These are phyloP conservation scores for Microvelia longipes DNA, from an alignment of 1,140 invertebrate genomes.

Conservation along the genomic window DNA sequence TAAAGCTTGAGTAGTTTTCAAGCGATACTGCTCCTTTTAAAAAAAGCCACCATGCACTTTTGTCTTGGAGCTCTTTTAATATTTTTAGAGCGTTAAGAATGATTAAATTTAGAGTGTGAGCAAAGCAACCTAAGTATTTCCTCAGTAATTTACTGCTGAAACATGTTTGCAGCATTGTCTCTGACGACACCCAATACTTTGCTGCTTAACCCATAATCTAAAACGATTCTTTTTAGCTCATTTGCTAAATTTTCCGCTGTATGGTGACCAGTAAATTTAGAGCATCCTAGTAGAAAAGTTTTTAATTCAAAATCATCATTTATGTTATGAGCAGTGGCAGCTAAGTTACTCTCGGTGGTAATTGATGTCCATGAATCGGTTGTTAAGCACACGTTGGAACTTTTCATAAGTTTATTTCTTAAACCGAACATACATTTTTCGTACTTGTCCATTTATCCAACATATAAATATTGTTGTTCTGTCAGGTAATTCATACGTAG, in stretches of 20 bases:
- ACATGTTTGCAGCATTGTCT: background rate
- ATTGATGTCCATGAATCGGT: background rate
- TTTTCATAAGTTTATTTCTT: background rate
- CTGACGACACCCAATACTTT: background rate
- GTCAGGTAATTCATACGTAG: background rate
- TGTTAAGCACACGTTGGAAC: background rate
- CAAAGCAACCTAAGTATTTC: background rate
- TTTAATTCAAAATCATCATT: background rate
- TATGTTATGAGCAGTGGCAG: background rate
- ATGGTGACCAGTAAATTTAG: background rate
- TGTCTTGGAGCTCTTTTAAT: background rate
- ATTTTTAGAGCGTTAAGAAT: background rate
- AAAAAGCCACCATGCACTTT: background rate
- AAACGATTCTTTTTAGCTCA: background rate
- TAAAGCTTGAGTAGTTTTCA: background rate
- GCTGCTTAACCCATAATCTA: background rate
- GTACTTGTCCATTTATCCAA: background rate
- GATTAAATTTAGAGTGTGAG: background rate
- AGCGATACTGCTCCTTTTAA: background rate
- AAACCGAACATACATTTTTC: background rate
- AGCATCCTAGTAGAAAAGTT: background rate
- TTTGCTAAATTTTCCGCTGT: background rate
- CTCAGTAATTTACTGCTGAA: background rate
- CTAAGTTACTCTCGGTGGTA: background rate
- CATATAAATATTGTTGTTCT: background rate